Conservation (phyloP, 1,140 invertebrate genomes). For the Saxidomus purpurata region DNA sequence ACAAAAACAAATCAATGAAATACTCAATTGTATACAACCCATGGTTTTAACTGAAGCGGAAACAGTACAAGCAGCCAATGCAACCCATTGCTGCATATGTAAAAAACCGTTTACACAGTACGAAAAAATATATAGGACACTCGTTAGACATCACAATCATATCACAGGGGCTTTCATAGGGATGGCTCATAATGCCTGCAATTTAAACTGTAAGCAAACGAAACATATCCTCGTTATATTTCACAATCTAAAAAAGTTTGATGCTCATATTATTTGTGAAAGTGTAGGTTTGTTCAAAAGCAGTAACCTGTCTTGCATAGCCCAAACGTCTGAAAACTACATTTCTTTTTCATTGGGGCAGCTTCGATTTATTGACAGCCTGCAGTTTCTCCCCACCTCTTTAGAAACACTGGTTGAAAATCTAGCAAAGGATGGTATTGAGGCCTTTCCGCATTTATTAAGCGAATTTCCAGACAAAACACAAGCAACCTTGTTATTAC, state of each 20-base stretch:
- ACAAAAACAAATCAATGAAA: too few species aligned
- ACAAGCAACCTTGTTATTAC: slow-evolving; percentile 17
- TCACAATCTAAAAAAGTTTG: slow-evolving; percentile 85
- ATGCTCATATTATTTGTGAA: slow-evolving; percentile 82
- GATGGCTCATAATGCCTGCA: slow-evolving; percentile 30
- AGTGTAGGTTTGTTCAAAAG: slow-evolving; percentile 71
- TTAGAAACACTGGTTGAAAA: slow-evolving; percentile 32
- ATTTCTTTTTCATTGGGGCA: slow-evolving; percentile 60
- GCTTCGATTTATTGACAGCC: slow-evolving; percentile 59
- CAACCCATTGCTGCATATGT: too few species aligned
- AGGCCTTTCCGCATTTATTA: slow-evolving; percentile 4
- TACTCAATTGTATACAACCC: too few species aligned
- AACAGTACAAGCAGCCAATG: too few species aligned
- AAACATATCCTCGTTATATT: slow-evolving; percentile 82
- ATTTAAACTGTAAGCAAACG: slow-evolving; percentile 34
- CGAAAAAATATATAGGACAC: background rate
- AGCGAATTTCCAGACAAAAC: background rate
- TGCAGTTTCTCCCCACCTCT: slow-evolving; percentile 34
- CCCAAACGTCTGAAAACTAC: slow-evolving; percentile 84
- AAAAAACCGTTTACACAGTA: background rate
- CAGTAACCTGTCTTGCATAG: too few species aligned
- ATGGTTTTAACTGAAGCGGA: too few species aligned
- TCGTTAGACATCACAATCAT: slow-evolving; percentile 55
- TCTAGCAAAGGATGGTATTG: too few species aligned
- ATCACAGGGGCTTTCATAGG: slow-evolving; percentile 32